Conservation (phyloP, 2,113 vertebrate species). For the Festucalex cinctus region DNA sequence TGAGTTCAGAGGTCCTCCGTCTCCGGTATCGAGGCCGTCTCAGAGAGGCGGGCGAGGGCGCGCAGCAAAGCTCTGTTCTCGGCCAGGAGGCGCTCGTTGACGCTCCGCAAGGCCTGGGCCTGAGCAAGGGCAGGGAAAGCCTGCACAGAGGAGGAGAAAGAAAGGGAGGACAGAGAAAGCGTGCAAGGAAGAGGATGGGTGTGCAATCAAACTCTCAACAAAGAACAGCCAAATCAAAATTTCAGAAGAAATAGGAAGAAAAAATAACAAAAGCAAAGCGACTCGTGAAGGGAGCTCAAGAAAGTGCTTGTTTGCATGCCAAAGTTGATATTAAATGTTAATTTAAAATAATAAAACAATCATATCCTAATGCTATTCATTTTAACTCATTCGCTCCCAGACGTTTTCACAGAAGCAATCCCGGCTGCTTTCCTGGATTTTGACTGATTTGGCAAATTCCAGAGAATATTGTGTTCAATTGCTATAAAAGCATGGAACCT, state of each 20-base stretch:
- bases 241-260: constrained; percentile 26
- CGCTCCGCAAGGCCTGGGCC: constrained; percentile 84
- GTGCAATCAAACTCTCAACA: constrained; percentile 26
- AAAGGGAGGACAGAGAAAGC: constrained; percentile 40
- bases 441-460: too few species aligned
- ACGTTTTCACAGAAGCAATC: too few species aligned
- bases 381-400: background rate
- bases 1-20: constrained; percentile 85
- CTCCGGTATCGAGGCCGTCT: constrained; percentile 80
- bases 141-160: constrained; percentile 73
- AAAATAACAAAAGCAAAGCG: constrained; percentile 28
- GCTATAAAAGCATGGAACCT: too few species aligned
- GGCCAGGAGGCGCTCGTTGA: constrained; percentile 87
- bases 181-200: constrained; percentile 39
- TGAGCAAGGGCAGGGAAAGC: constrained; percentile 88
- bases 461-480: too few species aligned
- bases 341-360: background rate
- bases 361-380: background rate
- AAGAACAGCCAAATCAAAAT: constrained; percentile 16
- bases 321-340: background rate
- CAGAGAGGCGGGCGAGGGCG: constrained; percentile 83
- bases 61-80: constrained; percentile 94
- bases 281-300: constrained; percentile 2
- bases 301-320: background rate
- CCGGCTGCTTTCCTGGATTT: too few species aligned